Evolutionary conservation across 1,140 invertebrate genomes (phyloP).

Genomic region (Hyphantria cunea): DNA sequence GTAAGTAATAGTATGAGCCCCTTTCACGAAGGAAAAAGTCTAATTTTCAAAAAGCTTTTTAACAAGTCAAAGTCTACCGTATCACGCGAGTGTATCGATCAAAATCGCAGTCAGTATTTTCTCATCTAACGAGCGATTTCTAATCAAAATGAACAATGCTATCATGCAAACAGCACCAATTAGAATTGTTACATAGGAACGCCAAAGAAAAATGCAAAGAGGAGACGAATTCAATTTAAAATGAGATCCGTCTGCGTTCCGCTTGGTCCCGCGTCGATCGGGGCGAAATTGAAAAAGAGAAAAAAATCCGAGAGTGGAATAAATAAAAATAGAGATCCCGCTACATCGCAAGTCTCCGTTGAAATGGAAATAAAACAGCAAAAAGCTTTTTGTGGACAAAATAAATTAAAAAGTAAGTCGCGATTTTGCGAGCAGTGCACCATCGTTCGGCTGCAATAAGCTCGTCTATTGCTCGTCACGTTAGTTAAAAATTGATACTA

Average conservation of each 20-base stretch:
- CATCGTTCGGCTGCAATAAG: neutral
- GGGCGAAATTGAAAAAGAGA: constrained; percentile 77
- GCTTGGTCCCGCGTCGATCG: constrained; percentile 70
- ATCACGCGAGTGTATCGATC: constrained; percentile 56
- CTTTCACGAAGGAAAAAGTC: constrained; percentile 40
- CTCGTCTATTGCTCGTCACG: too few relatives aligned
- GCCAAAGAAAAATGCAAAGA: constrained; percentile 70
- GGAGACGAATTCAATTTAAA: constrained; percentile 78
- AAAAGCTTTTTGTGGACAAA: constrained; percentile 79
- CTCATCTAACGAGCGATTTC: constrained; percentile 45
- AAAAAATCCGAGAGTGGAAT: constrained; percentile 66
- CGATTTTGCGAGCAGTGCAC: constrained; percentile 68
- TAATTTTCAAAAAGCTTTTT: constrained; percentile 58
- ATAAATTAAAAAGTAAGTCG: constrained; percentile 81
- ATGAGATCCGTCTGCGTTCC: constrained; percentile 78
- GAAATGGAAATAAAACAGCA: constrained; percentile 80
- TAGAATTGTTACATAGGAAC: constrained; percentile 67
- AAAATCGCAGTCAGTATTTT: constrained; percentile 32
- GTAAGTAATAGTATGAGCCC: constrained; percentile 11
- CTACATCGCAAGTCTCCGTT: constrained; percentile 80
- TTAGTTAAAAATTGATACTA: too few relatives aligned
- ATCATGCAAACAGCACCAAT: constrained; percentile 74
- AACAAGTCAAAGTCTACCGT: constrained; percentile 40
- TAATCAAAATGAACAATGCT: constrained; percentile 61
- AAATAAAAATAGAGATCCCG: constrained; percentile 82